Conservation (phyloP, 2,888 invertebrate genomes). For the Cheiracanthium punctorium region DNA sequence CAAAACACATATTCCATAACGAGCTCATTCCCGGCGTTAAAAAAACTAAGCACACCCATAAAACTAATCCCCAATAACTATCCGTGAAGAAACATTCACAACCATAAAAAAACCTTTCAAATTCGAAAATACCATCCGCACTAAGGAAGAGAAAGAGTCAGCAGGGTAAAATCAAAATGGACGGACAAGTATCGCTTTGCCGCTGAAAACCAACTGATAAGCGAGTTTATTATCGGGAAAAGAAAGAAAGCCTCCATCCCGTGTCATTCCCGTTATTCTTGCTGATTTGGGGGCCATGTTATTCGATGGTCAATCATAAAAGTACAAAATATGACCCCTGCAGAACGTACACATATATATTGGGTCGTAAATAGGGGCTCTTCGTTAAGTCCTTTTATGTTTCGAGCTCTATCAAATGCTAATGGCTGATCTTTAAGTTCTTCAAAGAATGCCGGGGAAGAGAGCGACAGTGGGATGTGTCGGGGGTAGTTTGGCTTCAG, state of each 20-base stretch:
- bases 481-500: too few species aligned
- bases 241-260: background rate
- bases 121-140: background rate
- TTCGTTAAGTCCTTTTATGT: background rate
- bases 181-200: background rate
- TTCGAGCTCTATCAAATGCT: conserved; percentile 3
- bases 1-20: too few species aligned
- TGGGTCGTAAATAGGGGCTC: background rate
- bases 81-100: too few species aligned
- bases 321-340: background rate
- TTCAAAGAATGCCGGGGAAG: too few species aligned
- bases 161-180: background rate
- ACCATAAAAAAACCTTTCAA: background rate
- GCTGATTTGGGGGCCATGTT: background rate
- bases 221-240: background rate
- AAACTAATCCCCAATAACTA: too few species aligned
- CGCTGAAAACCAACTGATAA: background rate
- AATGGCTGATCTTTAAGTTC: background rate
- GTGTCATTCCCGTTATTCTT: background rate
- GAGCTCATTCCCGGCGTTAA: too few species aligned
- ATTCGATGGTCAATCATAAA: background rate
- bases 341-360: background rate
- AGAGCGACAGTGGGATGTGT: too few species aligned
- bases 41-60: too few species aligned
- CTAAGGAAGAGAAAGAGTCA: background rate